A percentile compares a stretch with the other conserved stretches of the same genome.
phyloP scores from a whole-genome alignment of 2,888 invertebrate genomes.

The Xestia rhomboidea region DNA sequence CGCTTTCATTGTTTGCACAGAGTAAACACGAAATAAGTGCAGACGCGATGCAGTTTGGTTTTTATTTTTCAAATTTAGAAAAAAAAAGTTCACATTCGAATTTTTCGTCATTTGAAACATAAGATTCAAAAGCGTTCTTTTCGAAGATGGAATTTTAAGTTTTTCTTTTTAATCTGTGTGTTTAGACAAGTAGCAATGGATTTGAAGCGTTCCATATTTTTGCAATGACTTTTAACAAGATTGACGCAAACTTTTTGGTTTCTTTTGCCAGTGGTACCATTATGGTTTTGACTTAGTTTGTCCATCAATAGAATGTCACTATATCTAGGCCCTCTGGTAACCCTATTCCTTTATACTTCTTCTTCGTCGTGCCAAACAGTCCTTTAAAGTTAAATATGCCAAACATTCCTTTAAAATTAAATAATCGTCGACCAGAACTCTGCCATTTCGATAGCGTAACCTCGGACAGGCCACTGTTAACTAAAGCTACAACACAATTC shows the following conservation, averaged over 20 bases:
- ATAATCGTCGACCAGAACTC: not conserved
- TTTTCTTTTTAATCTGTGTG: not conserved
- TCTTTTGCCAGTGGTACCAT: not conserved
- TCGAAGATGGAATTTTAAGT: not conserved
- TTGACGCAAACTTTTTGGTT: not conserved
- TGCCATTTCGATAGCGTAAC: not conserved
- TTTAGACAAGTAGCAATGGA: not conserved
- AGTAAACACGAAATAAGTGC: constrained; percentile 38
- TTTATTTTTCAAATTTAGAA: not conserved
- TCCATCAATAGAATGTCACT: not conserved
- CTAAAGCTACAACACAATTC: constrained; percentile 21
- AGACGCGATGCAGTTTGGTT: constrained; percentile 50
- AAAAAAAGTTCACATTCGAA: not conserved
- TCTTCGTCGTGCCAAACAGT: not conserved
- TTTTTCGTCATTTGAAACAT: not conserved
- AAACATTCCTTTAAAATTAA: not conserved
- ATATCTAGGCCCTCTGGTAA: too few species aligned
- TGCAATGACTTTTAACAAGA: not conserved
- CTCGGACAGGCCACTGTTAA: not conserved
- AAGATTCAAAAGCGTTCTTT: not conserved
- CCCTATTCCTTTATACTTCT: not conserved
- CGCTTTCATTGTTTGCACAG: constrained; percentile 61
- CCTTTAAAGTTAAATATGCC: not conserved
- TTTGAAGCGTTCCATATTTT: not conserved
- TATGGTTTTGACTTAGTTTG: not conserved